These are phyloP conservation scores for Amphiura filiformis DNA, from an alignment of 35 echinoderm and acorn worm species.

Conservation along the genomic window DNA sequence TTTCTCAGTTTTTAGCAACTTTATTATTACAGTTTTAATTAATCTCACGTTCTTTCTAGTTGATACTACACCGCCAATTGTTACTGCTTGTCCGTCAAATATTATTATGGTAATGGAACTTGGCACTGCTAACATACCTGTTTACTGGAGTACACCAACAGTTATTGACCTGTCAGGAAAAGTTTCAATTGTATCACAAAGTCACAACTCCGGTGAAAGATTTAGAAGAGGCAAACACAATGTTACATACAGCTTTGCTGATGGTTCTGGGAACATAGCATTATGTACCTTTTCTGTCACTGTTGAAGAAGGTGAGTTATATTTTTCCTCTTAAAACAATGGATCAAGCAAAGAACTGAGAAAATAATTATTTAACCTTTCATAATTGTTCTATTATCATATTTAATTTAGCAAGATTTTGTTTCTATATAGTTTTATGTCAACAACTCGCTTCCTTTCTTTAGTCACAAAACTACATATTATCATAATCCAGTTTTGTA, in stretches of 20 bases:
- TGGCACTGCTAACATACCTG: not conserved
- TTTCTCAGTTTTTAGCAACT: too few relatives aligned
- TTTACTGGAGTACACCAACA: slow-evolving; percentile 51
- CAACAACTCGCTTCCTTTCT: too few relatives aligned
- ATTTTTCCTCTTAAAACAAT: too few relatives aligned
- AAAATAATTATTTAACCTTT: too few relatives aligned
- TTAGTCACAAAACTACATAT: too few relatives aligned
- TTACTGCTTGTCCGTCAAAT: slow-evolving; percentile 16
- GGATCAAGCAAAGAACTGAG: too few relatives aligned
- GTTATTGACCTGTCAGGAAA: slow-evolving; percentile 68
- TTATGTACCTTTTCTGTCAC: slow-evolving; percentile 56
- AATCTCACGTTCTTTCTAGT: not conserved
- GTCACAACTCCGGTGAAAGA: slow-evolving; percentile 38
- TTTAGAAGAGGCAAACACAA: slow-evolving; percentile 44
- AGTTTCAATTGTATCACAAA: not conserved
- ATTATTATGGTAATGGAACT: not conserved
- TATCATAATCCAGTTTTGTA: too few relatives aligned
- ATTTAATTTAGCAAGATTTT: too few relatives aligned
- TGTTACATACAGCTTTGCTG: slow-evolving; percentile 63
- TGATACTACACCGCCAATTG: slow-evolving; percentile 28
- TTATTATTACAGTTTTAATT: too few relatives aligned
- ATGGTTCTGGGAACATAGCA: slow-evolving; percentile 60
- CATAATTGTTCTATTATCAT: too few relatives aligned
- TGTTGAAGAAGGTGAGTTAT: slow-evolving; percentile 26
- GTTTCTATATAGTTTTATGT: too few relatives aligned